Evolutionary conservation across 2,888 invertebrate genomes (phyloP), one percentile per base, ranked within the genome.

Genomic region (Chesias legatella): DNA sequence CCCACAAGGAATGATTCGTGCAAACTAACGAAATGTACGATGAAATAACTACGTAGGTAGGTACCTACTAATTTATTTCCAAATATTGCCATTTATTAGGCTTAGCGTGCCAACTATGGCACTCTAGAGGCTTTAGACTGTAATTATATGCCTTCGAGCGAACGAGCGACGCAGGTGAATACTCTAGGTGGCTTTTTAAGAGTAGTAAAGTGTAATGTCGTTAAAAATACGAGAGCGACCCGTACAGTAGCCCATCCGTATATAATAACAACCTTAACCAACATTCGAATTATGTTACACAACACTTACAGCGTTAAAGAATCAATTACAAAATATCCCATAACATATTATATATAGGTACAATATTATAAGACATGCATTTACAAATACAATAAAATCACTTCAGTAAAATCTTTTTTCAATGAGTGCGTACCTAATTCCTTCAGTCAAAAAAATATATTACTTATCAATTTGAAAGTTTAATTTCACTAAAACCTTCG

Each of bases 1-100:
- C 80, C 78, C 67, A 67, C 63, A 79, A 40, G 90, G 90, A 90
- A 90, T 90, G 90, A 90, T 90, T 89, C 90, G 90, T 90, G 90
- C 90, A 90, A 90, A 86, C 88, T 88, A 88, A 79, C 77, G 79
- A 84, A 82, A 83, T 85, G 85, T 73, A 56, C 50, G 45, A 79
- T 79, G 76, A 71, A 50, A 43, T 54, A 49, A 56, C 73, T 65
- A 64, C 50, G 51, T 58, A 38, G 62, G 3, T 17, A 17, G 3
- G 73, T 65, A 64, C 51, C 51, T 58, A 38, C 63, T 68, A 65
- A 59, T 56, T 42, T 63, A 65, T 49, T 64, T 65, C 57, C 58
- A 66, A 68, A 58, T 67, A 63, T 65, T 60, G 63, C 67, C 66
- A 47, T 45, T 51, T 44, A 61, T 46, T 35, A 48, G 52, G 47